Evolutionary conservation across 2,113 vertebrate species (phyloP).

Genomic region (Leucoraja erinaceus): DNA sequence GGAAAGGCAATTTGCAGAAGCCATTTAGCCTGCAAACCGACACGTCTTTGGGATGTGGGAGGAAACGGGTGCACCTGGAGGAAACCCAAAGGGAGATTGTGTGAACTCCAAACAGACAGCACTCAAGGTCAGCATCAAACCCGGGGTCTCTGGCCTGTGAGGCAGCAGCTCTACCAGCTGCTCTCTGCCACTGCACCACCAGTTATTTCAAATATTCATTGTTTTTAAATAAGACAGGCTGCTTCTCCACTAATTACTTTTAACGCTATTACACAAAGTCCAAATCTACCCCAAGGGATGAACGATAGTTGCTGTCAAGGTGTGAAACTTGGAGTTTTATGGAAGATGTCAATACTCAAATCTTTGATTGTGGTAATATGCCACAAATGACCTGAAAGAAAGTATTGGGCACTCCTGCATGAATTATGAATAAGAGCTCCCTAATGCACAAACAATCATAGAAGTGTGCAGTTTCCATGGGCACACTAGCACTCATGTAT

Average conservation of each 20-base stretch:
- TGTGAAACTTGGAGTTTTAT: background rate
- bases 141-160: no score
- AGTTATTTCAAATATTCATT: background rate
- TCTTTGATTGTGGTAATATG: background rate
- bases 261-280: background rate
- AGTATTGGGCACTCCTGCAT: background rate
- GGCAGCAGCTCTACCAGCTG: no score
- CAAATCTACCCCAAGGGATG: background rate
- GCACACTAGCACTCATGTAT: background rate
- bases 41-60: no score
- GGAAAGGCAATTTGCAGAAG: no score
- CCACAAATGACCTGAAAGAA: background rate
- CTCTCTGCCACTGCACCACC: no score
- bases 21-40: no score
- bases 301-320: no score
- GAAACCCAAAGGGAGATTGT: no score
- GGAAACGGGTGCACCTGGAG: no score
- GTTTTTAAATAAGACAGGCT: background rate
- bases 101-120: no score
- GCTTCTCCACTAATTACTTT: background rate
- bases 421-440: background rate
- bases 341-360: background rate
- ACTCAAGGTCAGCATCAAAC: no score
- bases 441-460: background rate
- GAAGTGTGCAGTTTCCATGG: slow-evolving; percentile 24